These are phyloP conservation scores for Cardiocondyla obscurior DNA, from an alignment of 1,140 invertebrate species.

Conservation along the genomic window DNA sequence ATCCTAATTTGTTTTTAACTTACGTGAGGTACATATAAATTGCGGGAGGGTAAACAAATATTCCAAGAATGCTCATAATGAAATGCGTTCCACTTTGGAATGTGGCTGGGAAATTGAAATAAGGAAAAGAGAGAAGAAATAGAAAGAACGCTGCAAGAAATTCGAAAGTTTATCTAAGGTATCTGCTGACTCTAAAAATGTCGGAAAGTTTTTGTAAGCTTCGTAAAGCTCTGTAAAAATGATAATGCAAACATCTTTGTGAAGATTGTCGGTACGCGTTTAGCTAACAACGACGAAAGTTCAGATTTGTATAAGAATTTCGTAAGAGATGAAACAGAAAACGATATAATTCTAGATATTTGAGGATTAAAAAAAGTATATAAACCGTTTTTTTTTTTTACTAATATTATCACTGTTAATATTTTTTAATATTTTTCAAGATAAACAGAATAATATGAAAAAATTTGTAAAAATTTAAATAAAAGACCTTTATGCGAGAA, in stretches of 20 bases:
- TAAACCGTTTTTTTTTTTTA: neutral
- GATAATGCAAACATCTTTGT: constrained; percentile 50
- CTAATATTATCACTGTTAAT: neutral
- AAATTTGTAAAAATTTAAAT: neutral
- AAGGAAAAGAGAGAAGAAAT: neutral
- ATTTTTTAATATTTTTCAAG: neutral
- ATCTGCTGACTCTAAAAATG: constrained; percentile 48
- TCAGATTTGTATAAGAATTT: constrained; percentile 15
- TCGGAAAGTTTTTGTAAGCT: constrained; percentile 48
- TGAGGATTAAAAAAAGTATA: neutral
- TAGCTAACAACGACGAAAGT: constrained; percentile 43
- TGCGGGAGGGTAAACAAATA: constrained; percentile 12
- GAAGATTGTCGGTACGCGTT: constrained; percentile 24
- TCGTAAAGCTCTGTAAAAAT: constrained; percentile 44
- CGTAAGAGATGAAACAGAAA: neutral
- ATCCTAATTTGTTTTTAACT: neutral
- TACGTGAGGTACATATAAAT: neutral
- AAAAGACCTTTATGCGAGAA: neutral
- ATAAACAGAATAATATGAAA: neutral
- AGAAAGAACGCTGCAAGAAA: constrained; percentile 48
- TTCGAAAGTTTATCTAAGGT: constrained; percentile 47
- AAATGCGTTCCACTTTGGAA: constrained; percentile 31
- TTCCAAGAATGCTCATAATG: constrained; percentile 11
- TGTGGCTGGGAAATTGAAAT: constrained; percentile 11
- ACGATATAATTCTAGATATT: constrained; percentile 1